Evolutionary conservation across 2,888 invertebrate species (phyloP), one percentile per base, ranked within the genome.

Genomic region (Euproctis similis): DNA sequence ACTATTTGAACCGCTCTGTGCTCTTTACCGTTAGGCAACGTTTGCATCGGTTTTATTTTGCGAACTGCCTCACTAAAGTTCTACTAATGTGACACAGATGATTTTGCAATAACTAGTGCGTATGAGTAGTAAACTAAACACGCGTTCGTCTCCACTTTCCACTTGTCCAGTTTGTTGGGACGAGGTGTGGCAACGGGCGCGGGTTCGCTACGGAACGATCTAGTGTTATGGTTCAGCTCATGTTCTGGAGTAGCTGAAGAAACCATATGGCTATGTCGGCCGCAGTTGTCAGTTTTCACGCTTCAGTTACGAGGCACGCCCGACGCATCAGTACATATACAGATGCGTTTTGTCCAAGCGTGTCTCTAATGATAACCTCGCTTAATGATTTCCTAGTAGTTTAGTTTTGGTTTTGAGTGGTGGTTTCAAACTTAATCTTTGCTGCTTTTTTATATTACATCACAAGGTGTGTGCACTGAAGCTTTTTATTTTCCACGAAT

Each of bases 391-490:
- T 73, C 58, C 52, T 63, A 61, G 82, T 82, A 81, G 80, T 73
- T 81, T 73, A 76, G 63, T 60, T n/a, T n/a, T n/a, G 68, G 67
- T 67, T 69, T 70, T 66, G 73, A 77, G 77, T 81, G 77, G 63
- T 76, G 76, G 70, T 74, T 72, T 67, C 51, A 43, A 69, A 74
- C 72, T 72, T 62, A 76, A 74, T 71, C 66, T 73, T 44, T 67
- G 63, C 68, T 57, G 70, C 78, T 80, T 81, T 53, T 60, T 67
- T 58, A n/a, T n/a, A n/a, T n/a, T n/a, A 60, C 61, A 61, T 55
- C 60, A 49, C 44, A 57, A 65, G 59, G 53, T 65, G n/a, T n/a
- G 59, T 62, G 63, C 66, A 67, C 62, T 51, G 54, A 60, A 60
- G 72, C 71, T 73, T 73, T 46, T 4, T 14, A n/a, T n/a, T n/a